Base-by-base conservation (phyloP, 2,888 invertebrate genomes). In the Rhingia campestris region DNA sequence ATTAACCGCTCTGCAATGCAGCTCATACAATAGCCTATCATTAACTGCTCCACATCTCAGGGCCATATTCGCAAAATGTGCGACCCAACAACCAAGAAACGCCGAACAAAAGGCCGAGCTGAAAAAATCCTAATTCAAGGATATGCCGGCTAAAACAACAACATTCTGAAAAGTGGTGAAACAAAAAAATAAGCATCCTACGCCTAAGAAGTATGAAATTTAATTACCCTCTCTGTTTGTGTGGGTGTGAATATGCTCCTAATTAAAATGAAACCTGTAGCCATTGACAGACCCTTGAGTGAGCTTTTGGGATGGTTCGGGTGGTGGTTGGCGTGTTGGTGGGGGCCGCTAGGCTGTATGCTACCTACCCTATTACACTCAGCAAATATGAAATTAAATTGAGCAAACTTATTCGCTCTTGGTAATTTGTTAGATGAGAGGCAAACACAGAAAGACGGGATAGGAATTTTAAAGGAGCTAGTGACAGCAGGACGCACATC, bases 211-310 rank as follows among this genome's bases (percentile, higher is more conserved):
- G 67, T 43, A 61, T 53, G 61, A 67, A 76, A 76, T 76, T 76
- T 67, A 76, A 76, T 76, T 76, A 76, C 67, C 67, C 59, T 53
- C 59, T 35, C 58, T 66, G 49, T 47, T 53, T 66, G 49, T 75
- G 49, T 51, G 63, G 4, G 6, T 33, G 35, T 39, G 49, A 69
- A 59, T 39, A 43, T 59, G 67, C 67, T 61, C 47, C 61, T 76
- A 76, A 76, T 76, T 69, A 76, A 76, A 76, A 69, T 47, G 67
- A 76, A 76, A 76, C 76, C 76, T 76, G 76, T 76, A 76, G 76
- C 76, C 53, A 54, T 59, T 67, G 76, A 69, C 51, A 74, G 45
- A 4, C 49, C 59, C 33, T 43, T 47, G 4, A 39, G 14, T 37
- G 22, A 22, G 22, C 22, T 22, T 22, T 22, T 22, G 22, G 22